These are phyloP conservation scores for Jacana jacana DNA, from an alignment of 2,113 vertebrate genomes.

Conservation along the genomic window DNA sequence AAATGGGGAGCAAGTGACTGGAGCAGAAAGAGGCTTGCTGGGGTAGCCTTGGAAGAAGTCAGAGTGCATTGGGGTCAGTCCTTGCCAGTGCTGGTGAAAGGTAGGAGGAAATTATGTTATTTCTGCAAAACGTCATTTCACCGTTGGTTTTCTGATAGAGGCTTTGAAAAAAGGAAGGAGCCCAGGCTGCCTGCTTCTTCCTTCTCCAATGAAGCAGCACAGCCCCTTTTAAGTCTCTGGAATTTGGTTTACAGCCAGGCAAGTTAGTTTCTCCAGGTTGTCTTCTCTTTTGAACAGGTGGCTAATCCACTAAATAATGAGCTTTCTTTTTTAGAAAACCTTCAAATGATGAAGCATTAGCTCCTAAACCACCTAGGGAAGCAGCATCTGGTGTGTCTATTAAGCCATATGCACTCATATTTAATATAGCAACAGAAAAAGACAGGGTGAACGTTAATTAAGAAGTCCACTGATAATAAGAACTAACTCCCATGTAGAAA, in stretches of 20 bases:
- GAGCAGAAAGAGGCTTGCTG: background rate
- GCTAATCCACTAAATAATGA: slow-evolving; percentile 4
- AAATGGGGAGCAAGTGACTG: background rate
- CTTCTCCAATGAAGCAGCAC: background rate
- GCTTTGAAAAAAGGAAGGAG: background rate
- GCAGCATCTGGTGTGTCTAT: slow-evolving; percentile 32
- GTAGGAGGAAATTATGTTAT: background rate
- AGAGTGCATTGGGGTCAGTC: background rate
- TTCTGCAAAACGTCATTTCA: background rate
- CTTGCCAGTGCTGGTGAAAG: background rate
- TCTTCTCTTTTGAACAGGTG: background rate
- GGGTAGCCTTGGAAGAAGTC: background rate
- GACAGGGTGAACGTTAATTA: slow-evolving; percentile 39
- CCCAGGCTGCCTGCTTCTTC: background rate
- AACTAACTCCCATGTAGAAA: background rate
- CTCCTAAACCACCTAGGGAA: slow-evolving; percentile 45
- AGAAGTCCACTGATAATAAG: slow-evolving; percentile 14
- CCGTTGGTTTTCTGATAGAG: background rate
- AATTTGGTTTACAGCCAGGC: background rate
- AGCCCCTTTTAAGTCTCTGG: background rate
- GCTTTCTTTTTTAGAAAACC: background rate
- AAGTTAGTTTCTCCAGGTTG: background rate
- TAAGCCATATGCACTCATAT: slow-evolving; percentile 44
- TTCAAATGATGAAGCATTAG: slow-evolving; percentile 45
- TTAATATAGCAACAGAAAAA: slow-evolving; percentile 32